These are phyloP conservation scores for Lepeophtheirus salmonis DNA, from an alignment of 1,140 invertebrate species.

Conservation along the genomic window DNA sequence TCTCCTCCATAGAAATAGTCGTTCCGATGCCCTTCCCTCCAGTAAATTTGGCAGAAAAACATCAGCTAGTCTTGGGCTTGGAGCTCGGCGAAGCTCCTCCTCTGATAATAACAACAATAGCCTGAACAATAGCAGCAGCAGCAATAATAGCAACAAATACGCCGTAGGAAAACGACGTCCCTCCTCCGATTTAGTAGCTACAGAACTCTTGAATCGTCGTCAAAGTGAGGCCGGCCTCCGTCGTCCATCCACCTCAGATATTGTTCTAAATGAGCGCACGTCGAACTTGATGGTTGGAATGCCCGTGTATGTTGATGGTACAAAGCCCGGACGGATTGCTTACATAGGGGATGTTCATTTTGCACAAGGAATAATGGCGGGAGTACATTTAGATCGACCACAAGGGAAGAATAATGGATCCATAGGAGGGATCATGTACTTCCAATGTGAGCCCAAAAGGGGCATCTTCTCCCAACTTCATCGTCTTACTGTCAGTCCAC, in stretches of 20 bases:
- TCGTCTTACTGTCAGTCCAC: constrained; percentile 53
- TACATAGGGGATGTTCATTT: constrained; percentile 92
- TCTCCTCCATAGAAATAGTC: background rate
- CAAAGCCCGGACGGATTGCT: constrained; percentile 75
- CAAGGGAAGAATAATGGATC: constrained; percentile 86
- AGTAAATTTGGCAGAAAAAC: background rate
- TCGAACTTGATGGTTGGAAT: constrained; percentile 88
- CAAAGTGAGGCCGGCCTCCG: constrained; percentile 16
- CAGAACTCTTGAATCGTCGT: background rate
- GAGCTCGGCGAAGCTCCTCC: background rate
- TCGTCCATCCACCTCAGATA: constrained; percentile 15
- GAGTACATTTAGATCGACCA: constrained; percentile 76
- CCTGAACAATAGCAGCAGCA: no score
- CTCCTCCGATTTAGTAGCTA: background rate
- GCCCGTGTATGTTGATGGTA: constrained; percentile 77
- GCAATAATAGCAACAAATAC: background rate
- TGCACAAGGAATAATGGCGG: constrained; percentile 84
- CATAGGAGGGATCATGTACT: constrained; percentile 71
- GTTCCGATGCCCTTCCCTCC: background rate
- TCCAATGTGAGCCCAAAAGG: constrained; percentile 77
- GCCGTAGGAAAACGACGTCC: background rate
- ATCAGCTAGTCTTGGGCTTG: background rate
- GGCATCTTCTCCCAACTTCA: constrained; percentile 82
- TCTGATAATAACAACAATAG: background rate
- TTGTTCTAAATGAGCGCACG: constrained; percentile 58